A percentile compares a stretch with the other conserved stretches of the same genome.
phyloP scores from a whole-genome alignment of 2,888 invertebrate species.

The Magallana nippona region DNA sequence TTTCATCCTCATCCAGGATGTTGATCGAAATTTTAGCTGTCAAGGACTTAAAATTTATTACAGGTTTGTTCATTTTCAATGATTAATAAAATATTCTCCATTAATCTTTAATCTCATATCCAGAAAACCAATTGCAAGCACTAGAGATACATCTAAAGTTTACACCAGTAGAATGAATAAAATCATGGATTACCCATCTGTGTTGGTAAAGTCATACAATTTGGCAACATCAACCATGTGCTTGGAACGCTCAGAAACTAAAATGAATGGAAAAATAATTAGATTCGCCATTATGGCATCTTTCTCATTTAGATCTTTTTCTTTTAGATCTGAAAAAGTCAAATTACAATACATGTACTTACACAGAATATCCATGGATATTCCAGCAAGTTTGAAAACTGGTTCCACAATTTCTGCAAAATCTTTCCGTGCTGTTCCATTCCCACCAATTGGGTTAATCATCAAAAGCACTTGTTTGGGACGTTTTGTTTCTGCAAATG shows the following conservation, averaged over 20 bases:
- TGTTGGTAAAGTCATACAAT: constrained; percentile 15
- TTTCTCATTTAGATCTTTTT: too few relatives aligned
- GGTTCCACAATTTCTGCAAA: constrained; percentile 28
- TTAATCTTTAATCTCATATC: too few relatives aligned
- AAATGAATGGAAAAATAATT: neutral
- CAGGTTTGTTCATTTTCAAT: too few relatives aligned
- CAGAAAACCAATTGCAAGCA: neutral
- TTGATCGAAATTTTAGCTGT: too few relatives aligned
- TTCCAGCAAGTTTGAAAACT: constrained; percentile 34
- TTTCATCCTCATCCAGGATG: too few relatives aligned
- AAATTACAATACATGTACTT: neutral
- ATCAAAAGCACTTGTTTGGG: constrained; percentile 23
- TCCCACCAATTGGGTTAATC: constrained; percentile 40
- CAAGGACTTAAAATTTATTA: too few relatives aligned
- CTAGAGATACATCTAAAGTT: neutral
- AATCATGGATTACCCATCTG: constrained; percentile 24
- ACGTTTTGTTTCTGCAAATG: constrained; percentile 15
- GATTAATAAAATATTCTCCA: too few relatives aligned
- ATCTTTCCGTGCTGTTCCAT: constrained; percentile 14
- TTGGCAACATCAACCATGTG: constrained; percentile 30
- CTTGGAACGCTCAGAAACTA: constrained; percentile 26
- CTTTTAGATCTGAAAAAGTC: neutral
- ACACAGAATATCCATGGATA: constrained; percentile 30
- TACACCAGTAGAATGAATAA: neutral
- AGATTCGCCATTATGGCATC: neutral